These are phyloP conservation scores for Dioctria linearis DNA, from an alignment of 2,888 invertebrate genomes.

Conservation along the genomic window DNA sequence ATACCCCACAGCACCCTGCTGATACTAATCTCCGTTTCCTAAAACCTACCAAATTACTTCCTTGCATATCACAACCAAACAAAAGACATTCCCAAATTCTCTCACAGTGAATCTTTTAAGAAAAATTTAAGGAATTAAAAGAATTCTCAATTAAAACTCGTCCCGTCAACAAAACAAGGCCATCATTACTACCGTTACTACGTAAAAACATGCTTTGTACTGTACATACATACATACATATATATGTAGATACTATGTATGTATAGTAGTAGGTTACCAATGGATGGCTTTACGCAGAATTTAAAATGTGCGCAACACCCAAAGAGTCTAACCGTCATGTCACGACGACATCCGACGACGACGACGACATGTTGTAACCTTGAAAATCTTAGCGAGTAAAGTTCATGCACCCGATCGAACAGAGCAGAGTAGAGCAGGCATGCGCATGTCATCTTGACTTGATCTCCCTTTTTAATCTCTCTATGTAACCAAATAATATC, in stretches of 20 bases:
- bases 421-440: constrained; percentile 2
- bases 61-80: no score
- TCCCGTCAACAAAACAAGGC: not conserved
- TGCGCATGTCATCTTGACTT: constrained; percentile 18
- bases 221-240: no score
- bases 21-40: no score
- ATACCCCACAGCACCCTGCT: no score
- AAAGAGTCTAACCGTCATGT: not conserved
- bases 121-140: no score
- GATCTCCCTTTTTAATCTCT: constrained; percentile 38
- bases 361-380: constrained; percentile 9
- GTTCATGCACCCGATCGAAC: constrained; percentile 26
- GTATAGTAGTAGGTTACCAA: no score
- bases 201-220: not conserved
- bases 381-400: constrained; percentile 43
- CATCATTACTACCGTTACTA: not conserved
- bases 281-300: not conserved
- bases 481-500: constrained; percentile 40
- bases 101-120: no score
- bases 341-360: no score
- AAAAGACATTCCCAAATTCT: no score
- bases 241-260: no score
- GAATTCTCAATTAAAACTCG: not conserved
- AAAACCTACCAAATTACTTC: no score
- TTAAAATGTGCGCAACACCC: not conserved